phyloP scores from a whole-genome alignment of 1,140 invertebrate genomes.

The Rhizoglyphus robini region DNA sequence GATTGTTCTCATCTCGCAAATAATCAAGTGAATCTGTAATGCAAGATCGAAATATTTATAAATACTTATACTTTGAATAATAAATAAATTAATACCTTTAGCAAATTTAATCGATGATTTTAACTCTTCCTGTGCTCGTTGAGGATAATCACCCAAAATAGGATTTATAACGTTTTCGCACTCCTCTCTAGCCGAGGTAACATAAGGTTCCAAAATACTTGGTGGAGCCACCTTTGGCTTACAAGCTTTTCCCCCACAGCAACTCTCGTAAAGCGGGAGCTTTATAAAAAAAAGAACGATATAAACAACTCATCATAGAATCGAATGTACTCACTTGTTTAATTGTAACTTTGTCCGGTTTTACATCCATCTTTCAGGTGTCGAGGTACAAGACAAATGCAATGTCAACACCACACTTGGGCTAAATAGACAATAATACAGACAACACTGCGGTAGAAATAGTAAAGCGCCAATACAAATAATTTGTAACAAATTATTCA shows the following conservation, averaged over 20 bases:
- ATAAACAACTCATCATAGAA: not conserved
- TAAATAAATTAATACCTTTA: not conserved
- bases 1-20: not conserved
- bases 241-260: not conserved
- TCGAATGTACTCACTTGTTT: not conserved
- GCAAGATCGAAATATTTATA: not conserved
- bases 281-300: not conserved
- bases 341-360: not conserved
- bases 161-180: not conserved
- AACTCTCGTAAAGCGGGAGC: not conserved
- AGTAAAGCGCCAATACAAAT: not conserved
- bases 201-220: not conserved
- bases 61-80: not conserved
- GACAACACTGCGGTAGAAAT: not conserved
- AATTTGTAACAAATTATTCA: too few relatives aligned
- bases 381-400: not conserved
- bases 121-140: not conserved
- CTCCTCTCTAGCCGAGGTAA: not conserved
- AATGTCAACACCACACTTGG: not conserved
- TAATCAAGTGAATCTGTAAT: not conserved
- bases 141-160: not conserved
- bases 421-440: not conserved
- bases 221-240: not conserved
- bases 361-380: not conserved
- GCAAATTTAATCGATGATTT: not conserved